Evolutionary conservation across 2,113 vertebrate genomes (phyloP).

Genomic region (Microtus montanus): DNA sequence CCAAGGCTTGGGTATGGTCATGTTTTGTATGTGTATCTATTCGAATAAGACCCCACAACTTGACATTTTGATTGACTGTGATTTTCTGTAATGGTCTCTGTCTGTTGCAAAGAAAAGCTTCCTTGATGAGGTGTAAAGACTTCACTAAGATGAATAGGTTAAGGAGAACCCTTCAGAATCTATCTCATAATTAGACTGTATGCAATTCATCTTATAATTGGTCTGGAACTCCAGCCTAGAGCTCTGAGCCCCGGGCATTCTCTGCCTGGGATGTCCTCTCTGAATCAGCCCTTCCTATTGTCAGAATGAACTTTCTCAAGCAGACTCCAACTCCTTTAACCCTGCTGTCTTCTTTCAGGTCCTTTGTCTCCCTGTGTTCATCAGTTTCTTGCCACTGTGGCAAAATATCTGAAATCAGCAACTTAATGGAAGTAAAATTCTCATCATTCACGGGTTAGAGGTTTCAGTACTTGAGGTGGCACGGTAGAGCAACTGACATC

Average conservation of each 20-base stretch:
- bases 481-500: background rate
- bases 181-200: background rate
- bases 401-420: background rate
- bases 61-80: background rate
- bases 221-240: background rate
- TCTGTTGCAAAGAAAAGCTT: background rate
- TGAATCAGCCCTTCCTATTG: background rate
- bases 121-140: background rate
- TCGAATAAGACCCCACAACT: background rate
- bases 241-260: background rate
- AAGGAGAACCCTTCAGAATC: background rate
- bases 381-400: background rate
- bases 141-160: background rate
- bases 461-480: background rate
- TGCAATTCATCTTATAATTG: background rate
- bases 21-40: background rate
- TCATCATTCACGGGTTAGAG: background rate
- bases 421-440: background rate
- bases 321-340: background rate
- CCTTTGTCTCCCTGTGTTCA: background rate
- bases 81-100: no score
- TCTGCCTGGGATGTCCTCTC: background rate
- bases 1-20: background rate
- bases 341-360: background rate
- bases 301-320: background rate